Evolutionary conservation across 2,797 vertebrate species (phyloP), one percentile per base, ranked within the genome.

Genomic region (Clarias pachynema): DNA sequence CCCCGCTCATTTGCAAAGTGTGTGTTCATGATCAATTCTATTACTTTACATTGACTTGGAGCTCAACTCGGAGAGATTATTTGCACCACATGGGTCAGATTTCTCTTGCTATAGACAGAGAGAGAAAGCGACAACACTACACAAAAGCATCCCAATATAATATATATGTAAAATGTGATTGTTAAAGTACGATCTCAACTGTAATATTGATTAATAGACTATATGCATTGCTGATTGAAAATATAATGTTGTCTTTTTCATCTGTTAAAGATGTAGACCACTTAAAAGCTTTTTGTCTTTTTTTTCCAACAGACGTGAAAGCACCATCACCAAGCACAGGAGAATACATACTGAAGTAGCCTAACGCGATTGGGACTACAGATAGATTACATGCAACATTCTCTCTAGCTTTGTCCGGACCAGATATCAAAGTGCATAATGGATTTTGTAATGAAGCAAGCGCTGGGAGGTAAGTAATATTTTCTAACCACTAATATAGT

Each of bases 371-470:
- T 68, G 81, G 53, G 83, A 88, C 57, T 88, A 83, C 85, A 65
- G 84, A 89, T 31, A 75, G 92, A 90, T 95, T 96, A 95, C 93
- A 95, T 96, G 96, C 91, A 86, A 84, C 92, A 92, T 90, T 90
- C 70, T 92, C 91, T 83, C 84, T 72, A 90, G 90, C 91, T 93
- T 91, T 93, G 90, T 91, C 91, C 93, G 82, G 89, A 90, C 69
- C 79, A 65, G 90, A 90, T 85, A 92, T 84, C 90, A 85, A 89
- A 89, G 86, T 81, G 89, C 94, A 93, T 34, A 93, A 99, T 99
- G 98, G 97, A 99, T 95, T 99, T 99, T 87, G 97, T 99, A 87
- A 99, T 99, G 98, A 99, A 99, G 92, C 98, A 99, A 94, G 98
- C 98, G 65, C 94, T 99, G 86, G 98, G 98, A 79, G 98, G 98